These are phyloP conservation scores for Muscidifurax raptorellus DNA, from an alignment of 1,140 invertebrate genomes.

Conservation along the genomic window DNA sequence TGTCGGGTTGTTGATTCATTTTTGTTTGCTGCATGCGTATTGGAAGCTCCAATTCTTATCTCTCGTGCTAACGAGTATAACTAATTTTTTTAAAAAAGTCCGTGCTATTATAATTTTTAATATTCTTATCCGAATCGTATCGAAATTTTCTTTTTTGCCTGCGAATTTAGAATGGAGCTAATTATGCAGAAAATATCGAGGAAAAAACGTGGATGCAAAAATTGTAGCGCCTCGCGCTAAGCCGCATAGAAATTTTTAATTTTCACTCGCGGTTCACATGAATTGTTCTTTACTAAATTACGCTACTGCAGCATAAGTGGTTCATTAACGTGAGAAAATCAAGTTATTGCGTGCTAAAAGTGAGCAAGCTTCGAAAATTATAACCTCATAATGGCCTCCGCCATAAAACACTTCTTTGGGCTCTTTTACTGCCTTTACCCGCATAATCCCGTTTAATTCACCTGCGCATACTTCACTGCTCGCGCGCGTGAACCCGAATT, in stretches of 20 bases:
- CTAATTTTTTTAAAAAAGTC: too few species aligned
- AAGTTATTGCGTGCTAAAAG: conserved; percentile 8
- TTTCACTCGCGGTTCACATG: neutral
- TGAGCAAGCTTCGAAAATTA: neutral
- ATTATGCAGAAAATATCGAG: too few species aligned
- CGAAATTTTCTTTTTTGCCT: too few species aligned
- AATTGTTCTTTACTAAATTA: neutral
- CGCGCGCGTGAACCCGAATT: neutral
- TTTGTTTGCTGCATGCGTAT: too few species aligned
- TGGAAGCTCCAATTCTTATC: too few species aligned
- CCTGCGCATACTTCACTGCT: neutral
- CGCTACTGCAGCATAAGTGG: neutral
- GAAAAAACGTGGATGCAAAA: neutral
- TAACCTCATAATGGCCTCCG: neutral
- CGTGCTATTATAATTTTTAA: too few species aligned
- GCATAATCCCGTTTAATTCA: neutral
- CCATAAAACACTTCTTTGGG: neutral
- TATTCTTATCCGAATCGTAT: too few species aligned
- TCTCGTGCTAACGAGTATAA: too few species aligned
- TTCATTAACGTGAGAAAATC: conserved; percentile 16
- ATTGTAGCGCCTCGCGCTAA: neutral
- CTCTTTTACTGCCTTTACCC: neutral
- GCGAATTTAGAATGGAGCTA: too few species aligned
- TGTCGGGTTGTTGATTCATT: too few species aligned
- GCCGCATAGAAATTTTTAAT: neutral